These are phyloP conservation scores for Diorhabda elongata DNA, from an alignment of 1,140 invertebrate genomes.

Conservation along the genomic window DNA sequence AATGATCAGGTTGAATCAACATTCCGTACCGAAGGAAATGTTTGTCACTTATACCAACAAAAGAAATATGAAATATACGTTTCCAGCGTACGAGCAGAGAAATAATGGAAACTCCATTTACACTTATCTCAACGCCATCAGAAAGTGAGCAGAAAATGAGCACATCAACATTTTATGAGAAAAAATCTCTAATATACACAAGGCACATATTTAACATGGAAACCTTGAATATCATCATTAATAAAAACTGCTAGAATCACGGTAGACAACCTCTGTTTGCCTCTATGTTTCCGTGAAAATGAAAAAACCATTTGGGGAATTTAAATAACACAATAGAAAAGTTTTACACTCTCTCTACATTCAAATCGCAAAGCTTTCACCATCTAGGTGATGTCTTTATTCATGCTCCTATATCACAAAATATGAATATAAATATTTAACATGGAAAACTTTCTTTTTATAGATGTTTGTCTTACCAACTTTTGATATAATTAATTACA, in stretches of 20 bases:
- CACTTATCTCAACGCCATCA: constrained; percentile 1
- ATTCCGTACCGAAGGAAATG: no score
- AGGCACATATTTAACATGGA: neutral
- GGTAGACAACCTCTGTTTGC: neutral
- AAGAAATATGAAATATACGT: neutral
- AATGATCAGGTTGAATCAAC: no score
- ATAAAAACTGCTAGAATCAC: neutral
- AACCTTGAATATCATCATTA: neutral
- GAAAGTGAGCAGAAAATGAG: neutral
- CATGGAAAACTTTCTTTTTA: neutral
- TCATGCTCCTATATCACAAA: neutral
- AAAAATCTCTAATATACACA: neutral
- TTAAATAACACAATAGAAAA: constrained; percentile 1
- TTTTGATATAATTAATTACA: no score
- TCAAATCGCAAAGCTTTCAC: neutral
- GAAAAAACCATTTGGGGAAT: neutral
- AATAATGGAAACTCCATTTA: constrained; percentile 2
- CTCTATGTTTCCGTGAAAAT: neutral
- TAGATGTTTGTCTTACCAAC: no score
- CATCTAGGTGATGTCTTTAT: neutral
- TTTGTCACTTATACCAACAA: no score
- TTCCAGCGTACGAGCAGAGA: neutral
- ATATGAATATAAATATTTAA: neutral
- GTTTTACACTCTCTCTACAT: neutral
- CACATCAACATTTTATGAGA: neutral